A percentile compares a stretch with the other conserved stretches of the same genome.
Evolutionary conservation across 2,888 invertebrate genomes (phyloP).

Genomic region (Ennomos fuscantarius): DNA sequence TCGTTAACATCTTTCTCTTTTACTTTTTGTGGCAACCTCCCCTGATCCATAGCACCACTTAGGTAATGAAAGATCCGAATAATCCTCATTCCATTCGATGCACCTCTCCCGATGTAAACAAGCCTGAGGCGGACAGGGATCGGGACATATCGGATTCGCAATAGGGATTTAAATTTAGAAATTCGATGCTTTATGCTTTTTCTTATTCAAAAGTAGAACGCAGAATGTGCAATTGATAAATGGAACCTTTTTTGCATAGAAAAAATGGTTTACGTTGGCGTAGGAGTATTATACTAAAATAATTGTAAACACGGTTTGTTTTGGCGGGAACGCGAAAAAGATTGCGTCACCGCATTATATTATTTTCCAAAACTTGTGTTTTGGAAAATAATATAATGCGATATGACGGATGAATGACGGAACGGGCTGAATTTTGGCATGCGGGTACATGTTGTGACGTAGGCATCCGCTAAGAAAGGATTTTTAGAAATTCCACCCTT

Average conservation of each 20-base stretch:
- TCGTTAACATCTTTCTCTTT: not conserved
- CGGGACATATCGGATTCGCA: conserved; percentile 55
- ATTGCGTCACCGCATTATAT: too few species aligned
- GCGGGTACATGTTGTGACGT: too few species aligned
- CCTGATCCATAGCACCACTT: conserved; percentile 20
- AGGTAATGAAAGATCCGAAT: conserved; percentile 37
- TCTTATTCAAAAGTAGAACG: conserved; percentile 41
- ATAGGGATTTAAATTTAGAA: conserved; percentile 65
- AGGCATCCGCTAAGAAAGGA: too few species aligned
- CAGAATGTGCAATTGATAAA: conserved; percentile 2
- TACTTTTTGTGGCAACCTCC: not conserved
- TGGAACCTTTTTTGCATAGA: not conserved
- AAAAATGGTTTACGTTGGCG: not conserved
- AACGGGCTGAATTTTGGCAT: too few species aligned
- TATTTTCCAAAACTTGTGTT: too few species aligned
- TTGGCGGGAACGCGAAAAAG: too few species aligned
- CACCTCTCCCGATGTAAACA: conserved; percentile 39
- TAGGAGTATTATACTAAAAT: too few species aligned
- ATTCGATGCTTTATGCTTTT: conserved; percentile 42
- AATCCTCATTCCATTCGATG: conserved; percentile 35
- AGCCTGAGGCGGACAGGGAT: conserved; percentile 32
- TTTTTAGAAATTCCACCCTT: too few species aligned
- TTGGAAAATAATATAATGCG: too few species aligned
- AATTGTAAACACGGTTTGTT: too few species aligned
- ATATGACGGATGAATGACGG: too few species aligned